Conservation (phyloP, 2,888 invertebrate species). For the Abrostola triplasia region DNA sequence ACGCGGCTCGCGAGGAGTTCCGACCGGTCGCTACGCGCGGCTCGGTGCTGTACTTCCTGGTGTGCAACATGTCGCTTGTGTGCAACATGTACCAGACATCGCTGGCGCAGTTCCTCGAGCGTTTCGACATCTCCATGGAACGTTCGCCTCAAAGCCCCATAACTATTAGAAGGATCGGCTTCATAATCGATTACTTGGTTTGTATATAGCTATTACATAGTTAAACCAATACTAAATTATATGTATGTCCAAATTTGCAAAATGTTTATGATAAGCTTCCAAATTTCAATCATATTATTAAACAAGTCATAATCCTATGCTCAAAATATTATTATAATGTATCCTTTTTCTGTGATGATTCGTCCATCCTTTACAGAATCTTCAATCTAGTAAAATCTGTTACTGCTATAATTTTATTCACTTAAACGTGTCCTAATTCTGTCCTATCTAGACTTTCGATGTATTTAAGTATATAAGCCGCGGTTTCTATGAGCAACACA, state of each 20-base stretch:
- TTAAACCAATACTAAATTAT: too few species aligned
- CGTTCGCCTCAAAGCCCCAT: constrained; percentile 90
- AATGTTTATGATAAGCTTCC: too few species aligned
- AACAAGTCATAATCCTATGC: too few species aligned
- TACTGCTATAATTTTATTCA: too few species aligned
- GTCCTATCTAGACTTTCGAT: constrained; percentile 89
- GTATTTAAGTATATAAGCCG: constrained; percentile 94
- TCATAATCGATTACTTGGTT: constrained; percentile 93
- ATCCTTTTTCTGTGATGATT: too few species aligned
- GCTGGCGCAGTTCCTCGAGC: constrained; percentile 94
- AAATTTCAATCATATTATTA: too few species aligned
- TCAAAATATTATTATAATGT: too few species aligned
- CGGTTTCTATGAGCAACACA: constrained; percentile 95
- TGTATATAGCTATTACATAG: constrained; percentile 21
- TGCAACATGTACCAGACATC: constrained; percentile 97
- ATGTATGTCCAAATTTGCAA: too few species aligned
- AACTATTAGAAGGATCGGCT: constrained; percentile 90
- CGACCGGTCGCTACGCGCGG: constrained; percentile 95
- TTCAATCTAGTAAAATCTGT: too few species aligned
- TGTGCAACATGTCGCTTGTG: constrained; percentile 95
- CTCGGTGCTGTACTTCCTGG: constrained; percentile 95
- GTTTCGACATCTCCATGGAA: constrained; percentile 95
- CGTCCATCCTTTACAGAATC: too few species aligned
- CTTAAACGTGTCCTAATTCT: neutral
- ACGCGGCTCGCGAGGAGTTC: constrained; percentile 94